Percentiles rank a stretch among this genome's conserved stretches.
Evolutionary conservation across 35 echinoderm and acorn worm genomes (phyloP).

Genomic region (Apostichopus japonicus): DNA sequence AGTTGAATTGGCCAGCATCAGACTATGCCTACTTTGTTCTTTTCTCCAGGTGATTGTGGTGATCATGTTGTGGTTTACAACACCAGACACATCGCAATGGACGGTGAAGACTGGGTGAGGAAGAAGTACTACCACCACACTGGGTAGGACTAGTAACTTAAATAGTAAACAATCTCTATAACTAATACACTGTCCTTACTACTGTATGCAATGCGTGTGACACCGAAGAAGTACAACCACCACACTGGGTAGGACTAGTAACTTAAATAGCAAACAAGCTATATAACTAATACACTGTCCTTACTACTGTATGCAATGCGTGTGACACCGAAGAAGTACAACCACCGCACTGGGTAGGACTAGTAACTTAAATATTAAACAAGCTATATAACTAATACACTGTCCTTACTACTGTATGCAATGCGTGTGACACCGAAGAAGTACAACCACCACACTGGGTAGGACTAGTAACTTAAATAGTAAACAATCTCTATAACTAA

Average conservation of each 20-base stretch:
- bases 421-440: background rate
- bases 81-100: slow-evolving; percentile 52
- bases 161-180: too few species aligned
- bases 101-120: slow-evolving; percentile 25
- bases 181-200: too few species aligned
- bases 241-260: slow-evolving; percentile 41
- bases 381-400: too few species aligned
- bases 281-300: too few species aligned
- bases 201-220: too few species aligned
- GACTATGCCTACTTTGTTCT: too few species aligned
- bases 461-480: background rate
- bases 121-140: slow-evolving; percentile 50
- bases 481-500: too few species aligned
- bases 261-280: too few species aligned
- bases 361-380: background rate
- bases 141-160: slow-evolving; percentile 3
- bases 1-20: too few species aligned
- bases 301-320: too few species aligned
- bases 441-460: slow-evolving; percentile 54
- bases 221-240: slow-evolving; percentile 19
- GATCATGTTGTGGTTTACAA: slow-evolving; percentile 57
- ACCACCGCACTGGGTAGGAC: slow-evolving; percentile 50
- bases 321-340: background rate
- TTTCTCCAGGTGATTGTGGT: slow-evolving; percentile 39
- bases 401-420: too few species aligned